Evolutionary conservation across 2,113 vertebrate genomes (phyloP).

Genomic region (Leucopsar rothschildi): DNA sequence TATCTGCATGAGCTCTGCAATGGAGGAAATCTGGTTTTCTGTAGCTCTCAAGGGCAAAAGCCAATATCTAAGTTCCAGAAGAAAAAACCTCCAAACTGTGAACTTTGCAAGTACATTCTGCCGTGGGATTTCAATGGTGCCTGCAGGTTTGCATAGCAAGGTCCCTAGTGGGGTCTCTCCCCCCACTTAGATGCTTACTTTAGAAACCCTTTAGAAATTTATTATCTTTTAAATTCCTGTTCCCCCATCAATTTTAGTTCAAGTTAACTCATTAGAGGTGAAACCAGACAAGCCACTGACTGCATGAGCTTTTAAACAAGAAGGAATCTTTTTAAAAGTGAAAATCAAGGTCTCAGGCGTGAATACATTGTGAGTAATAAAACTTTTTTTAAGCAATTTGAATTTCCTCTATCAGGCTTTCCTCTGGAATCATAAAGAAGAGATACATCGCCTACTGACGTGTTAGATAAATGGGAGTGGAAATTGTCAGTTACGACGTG

Average conservation of each 20-base stretch:
- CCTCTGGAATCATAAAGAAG: background rate
- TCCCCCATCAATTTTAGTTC: background rate
- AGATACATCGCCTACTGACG: background rate
- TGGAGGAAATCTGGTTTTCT: constrained; percentile 12
- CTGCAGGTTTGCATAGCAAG: rapidly evolving
- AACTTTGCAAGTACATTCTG: background rate
- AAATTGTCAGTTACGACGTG: background rate
- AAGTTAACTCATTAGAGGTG: background rate
- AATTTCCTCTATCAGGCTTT: background rate
- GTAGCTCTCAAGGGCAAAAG: background rate
- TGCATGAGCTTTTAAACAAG: background rate
- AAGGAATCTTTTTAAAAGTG: rapidly evolving
- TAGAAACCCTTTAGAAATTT: background rate
- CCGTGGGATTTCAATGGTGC: background rate
- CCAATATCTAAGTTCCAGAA: background rate
- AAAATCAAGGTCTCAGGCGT: background rate
- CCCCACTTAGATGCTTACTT: background rate
- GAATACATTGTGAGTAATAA: background rate
- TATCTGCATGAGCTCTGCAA: background rate
- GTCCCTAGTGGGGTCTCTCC: background rate
- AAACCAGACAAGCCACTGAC: background rate
- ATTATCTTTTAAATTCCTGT: background rate
- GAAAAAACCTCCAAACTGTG: background rate
- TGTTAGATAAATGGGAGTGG: background rate
- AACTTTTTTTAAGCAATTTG: background rate